phyloP scores from a whole-genome alignment of 2,113 vertebrate species.

The Daubentonia madagascariensis region DNA sequence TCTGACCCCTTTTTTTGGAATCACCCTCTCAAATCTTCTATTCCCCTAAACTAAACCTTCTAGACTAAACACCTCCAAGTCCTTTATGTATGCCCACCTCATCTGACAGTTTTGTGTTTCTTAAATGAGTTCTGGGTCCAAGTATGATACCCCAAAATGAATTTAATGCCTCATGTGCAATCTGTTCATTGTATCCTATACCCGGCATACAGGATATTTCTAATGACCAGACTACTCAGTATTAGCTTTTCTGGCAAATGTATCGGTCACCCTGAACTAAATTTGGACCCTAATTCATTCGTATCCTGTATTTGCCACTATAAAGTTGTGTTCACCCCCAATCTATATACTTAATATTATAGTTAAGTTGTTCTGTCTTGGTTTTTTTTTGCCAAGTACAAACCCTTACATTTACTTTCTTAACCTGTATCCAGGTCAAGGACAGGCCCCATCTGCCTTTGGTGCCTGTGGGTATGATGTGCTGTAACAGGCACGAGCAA shows the following conservation, averaged over 20 bases:
- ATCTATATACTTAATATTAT: not conserved
- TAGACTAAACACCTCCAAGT: not conserved
- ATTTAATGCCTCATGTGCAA: not conserved
- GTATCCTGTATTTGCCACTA: not conserved
- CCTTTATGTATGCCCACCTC: not conserved
- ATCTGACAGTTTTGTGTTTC: not conserved
- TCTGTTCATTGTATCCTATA: not conserved
- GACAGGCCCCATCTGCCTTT: not conserved
- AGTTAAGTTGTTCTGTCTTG: not conserved
- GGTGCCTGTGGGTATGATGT: not conserved
- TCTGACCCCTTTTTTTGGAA: not conserved
- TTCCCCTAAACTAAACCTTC: not conserved
- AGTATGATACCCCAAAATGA: not conserved
- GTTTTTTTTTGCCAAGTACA: not conserved
- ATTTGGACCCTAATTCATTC: not conserved
- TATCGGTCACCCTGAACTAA: not conserved
- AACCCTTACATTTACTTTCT: not conserved
- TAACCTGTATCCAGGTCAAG: not conserved
- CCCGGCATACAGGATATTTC: not conserved
- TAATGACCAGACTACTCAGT: not conserved
- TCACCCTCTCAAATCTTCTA: not conserved
- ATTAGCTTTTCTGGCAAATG: not conserved
- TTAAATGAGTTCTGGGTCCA: not conserved
- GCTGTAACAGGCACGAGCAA: not conserved
- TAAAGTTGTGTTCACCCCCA: not conserved